Conservation (phyloP, 2,113 vertebrate genomes). For the Macquaria ambigua region DNA sequence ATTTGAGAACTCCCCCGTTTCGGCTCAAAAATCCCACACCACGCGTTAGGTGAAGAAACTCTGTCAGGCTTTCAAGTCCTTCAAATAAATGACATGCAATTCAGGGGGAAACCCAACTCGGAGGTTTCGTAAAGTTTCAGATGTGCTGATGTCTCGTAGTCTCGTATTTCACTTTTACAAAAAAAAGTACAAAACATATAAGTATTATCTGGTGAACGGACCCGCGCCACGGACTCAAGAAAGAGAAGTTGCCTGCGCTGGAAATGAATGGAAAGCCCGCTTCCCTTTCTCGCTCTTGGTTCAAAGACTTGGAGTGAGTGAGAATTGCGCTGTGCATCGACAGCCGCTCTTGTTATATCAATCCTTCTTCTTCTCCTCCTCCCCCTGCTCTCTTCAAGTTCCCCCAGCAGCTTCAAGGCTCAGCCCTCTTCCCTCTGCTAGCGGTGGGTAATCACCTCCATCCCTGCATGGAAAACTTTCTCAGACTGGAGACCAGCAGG, state of each 20-base stretch:
- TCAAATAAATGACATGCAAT: slow-evolving; percentile 60
- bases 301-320: slow-evolving; percentile 66
- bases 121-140: slow-evolving; percentile 54
- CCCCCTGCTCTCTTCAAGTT: slow-evolving; percentile 78
- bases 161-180: slow-evolving; percentile 19
- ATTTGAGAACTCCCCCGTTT: slow-evolving; percentile 82
- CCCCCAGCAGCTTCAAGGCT: slow-evolving; percentile 82
- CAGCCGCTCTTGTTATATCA: slow-evolving; percentile 89
- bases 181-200: background rate
- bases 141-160: slow-evolving; percentile 41
- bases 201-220: slow-evolving; percentile 12
- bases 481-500: background rate
- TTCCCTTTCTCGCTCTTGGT: slow-evolving; percentile 53
- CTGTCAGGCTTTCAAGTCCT: slow-evolving; percentile 54
- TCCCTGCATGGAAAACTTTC: slow-evolving; percentile 72
- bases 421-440: slow-evolving; percentile 87
- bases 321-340: slow-evolving; percentile 79
- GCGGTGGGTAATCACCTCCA: slow-evolving; percentile 62
- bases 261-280: slow-evolving; percentile 70
- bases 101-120: slow-evolving; percentile 34
- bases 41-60: slow-evolving; percentile 48
- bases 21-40: slow-evolving; percentile 73
- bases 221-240: slow-evolving; percentile 40
- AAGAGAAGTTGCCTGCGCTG: slow-evolving; percentile 38
- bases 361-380: slow-evolving; percentile 78